Conservation (phyloP, 2,113 vertebrate genomes). For the Cynocephalus volans region DNA sequence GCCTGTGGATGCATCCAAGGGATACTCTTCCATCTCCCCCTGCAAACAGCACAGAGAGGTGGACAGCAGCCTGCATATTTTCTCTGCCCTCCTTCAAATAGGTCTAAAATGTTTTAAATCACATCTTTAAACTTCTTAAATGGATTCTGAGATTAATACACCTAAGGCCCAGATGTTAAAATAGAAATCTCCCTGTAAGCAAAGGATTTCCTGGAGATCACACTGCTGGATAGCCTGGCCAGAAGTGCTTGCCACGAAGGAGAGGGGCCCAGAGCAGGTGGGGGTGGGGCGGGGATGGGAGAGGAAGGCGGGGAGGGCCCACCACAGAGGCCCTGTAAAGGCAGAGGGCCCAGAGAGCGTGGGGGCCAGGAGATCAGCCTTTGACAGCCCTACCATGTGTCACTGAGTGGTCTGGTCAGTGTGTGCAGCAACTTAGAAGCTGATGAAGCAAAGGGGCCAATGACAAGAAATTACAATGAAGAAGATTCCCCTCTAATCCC, state of each 20-base stretch:
- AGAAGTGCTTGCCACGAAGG: fast-evolving
- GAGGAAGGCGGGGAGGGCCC: fast-evolving
- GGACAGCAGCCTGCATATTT: fast-evolving
- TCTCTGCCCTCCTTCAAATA: background rate
- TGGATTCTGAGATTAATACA: background rate
- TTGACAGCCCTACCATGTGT: fast-evolving
- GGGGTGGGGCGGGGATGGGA: fast-evolving
- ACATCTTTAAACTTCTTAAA: background rate
- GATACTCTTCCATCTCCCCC: fast-evolving
- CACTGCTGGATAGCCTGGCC: background rate
- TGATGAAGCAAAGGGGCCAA: background rate
- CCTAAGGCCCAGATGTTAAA: background rate
- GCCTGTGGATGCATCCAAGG: background rate
- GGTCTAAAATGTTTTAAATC: background rate
- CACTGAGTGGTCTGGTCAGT: background rate
- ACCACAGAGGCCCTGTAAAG: background rate
- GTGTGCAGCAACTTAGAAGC: background rate
- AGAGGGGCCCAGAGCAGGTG: fast-evolving
- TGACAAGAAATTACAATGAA: background rate
- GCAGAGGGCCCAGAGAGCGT: background rate
- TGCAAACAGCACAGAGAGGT: background rate
- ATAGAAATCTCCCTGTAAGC: background rate
- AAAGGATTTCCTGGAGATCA: background rate
- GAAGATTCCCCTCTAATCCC: background rate
- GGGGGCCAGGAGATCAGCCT: background rate